phyloP scores from a whole-genome alignment of 2,113 vertebrate species.

The Smithornis capensis region DNA sequence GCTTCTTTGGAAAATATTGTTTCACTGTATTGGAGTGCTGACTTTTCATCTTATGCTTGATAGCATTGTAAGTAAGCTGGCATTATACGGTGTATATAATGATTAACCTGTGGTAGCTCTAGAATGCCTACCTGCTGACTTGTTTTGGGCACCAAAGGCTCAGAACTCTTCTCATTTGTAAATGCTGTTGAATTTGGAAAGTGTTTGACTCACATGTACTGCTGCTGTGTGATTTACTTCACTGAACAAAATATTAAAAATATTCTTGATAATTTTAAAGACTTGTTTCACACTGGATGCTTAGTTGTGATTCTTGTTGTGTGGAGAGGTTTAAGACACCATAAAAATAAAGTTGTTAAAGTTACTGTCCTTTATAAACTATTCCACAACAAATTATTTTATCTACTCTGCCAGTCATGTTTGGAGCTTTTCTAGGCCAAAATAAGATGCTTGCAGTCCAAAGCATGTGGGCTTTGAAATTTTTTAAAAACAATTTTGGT shows the following conservation, averaged over 20 bases:
- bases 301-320: not conserved
- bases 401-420: not conserved
- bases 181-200: not conserved
- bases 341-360: not conserved
- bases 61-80: not conserved
- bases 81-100: not conserved
- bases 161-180: not conserved
- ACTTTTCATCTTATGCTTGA: not conserved
- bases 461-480: not conserved
- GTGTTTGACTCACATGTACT: not conserved
- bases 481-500: not conserved
- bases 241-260: not conserved
- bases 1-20: not conserved
- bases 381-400: not conserved
- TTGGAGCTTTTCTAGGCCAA: not conserved
- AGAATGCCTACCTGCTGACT: not conserved
- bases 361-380: not conserved
- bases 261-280: not conserved
- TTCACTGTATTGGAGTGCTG: not conserved
- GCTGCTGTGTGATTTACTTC: not conserved
- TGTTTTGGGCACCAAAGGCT: not conserved
- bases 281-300: not conserved
- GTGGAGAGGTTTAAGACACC: not conserved
- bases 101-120: conserved; percentile 34
- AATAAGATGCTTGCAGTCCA: not conserved